Evolutionary conservation across 2,113 vertebrate genomes (phyloP).

Genomic region (Arvicanthis niloticus): DNA sequence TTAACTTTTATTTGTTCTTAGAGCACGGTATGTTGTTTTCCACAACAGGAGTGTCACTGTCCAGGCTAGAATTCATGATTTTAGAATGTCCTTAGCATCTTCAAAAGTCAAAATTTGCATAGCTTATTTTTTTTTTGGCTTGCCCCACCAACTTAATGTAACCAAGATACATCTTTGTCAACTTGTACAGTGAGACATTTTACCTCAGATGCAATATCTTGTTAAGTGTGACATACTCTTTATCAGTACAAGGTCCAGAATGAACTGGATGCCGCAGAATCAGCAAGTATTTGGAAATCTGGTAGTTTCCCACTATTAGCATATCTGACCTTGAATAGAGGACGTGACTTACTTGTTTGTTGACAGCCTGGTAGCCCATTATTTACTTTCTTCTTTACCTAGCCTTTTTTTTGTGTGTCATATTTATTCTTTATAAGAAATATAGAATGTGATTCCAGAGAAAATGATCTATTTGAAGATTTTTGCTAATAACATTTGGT

Average conservation of each 20-base stretch:
- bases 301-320: conserved; percentile 43
- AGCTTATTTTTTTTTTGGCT: neutral
- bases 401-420: neutral
- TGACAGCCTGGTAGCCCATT: conserved; percentile 38
- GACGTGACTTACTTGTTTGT: conserved; percentile 10
- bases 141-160: neutral
- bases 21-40: conserved; percentile 41
- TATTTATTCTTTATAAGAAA: conserved; percentile 48
- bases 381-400: conserved; percentile 57
- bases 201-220: neutral
- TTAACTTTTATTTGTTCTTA: conserved; percentile 63
- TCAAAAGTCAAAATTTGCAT: conserved; percentile 58
- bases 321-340: conserved; percentile 74
- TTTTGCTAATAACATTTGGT: conserved; percentile 67
- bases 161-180: conserved; percentile 50
- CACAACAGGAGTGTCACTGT: conserved; percentile 34
- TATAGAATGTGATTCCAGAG: conserved; percentile 59
- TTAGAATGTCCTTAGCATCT: conserved; percentile 51
- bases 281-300: neutral
- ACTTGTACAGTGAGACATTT: conserved; percentile 42
- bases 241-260: neutral
- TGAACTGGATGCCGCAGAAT: neutral
- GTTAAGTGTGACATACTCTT: neutral
- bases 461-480: conserved; percentile 55
- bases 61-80: conserved; percentile 41